Evolutionary conservation across 2,797 vertebrate species (phyloP).

Genomic region (Lindbergichthys nudifrons): DNA sequence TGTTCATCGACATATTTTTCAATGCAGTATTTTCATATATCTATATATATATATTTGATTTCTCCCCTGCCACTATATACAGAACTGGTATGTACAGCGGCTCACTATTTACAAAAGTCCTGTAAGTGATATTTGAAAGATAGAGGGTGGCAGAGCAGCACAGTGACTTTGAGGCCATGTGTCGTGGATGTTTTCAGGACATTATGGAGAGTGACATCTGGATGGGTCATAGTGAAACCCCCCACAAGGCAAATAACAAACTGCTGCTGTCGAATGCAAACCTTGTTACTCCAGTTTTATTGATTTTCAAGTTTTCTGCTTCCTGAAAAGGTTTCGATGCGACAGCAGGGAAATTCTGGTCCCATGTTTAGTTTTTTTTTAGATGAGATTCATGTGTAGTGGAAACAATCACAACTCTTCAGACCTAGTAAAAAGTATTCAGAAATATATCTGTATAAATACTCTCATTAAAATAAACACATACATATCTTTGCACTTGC

Average conservation of each 20-base stretch:
- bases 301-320: constrained; percentile 53
- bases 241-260: constrained; percentile 64
- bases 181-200: constrained; percentile 49
- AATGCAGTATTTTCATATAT: constrained; percentile 60
- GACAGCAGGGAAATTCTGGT: constrained; percentile 67
- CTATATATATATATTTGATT: constrained; percentile 54
- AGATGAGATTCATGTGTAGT: constrained; percentile 44
- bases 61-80: constrained; percentile 71
- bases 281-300: constrained; percentile 48
- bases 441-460: constrained; percentile 80
- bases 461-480: constrained; percentile 76
- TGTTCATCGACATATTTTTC: constrained; percentile 48
- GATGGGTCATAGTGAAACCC: constrained; percentile 56
- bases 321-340: constrained; percentile 48
- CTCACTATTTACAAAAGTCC: constrained; percentile 72
- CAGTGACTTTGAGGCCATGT: constrained; percentile 68
- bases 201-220: constrained; percentile 55
- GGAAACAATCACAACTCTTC: constrained; percentile 60
- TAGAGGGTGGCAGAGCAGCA: constrained; percentile 65
- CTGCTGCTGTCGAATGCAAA: constrained; percentile 53
- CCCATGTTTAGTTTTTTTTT: constrained; percentile 45
- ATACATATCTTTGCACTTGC: constrained; percentile 64
- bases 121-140: constrained; percentile 60
- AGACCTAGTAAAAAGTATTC: constrained; percentile 70
- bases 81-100: constrained; percentile 71